Percentiles rank a stretch among this genome's conserved stretches.
phyloP scores from a whole-genome alignment of 2,113 vertebrate species.

The Pelobates fuscus region DNA sequence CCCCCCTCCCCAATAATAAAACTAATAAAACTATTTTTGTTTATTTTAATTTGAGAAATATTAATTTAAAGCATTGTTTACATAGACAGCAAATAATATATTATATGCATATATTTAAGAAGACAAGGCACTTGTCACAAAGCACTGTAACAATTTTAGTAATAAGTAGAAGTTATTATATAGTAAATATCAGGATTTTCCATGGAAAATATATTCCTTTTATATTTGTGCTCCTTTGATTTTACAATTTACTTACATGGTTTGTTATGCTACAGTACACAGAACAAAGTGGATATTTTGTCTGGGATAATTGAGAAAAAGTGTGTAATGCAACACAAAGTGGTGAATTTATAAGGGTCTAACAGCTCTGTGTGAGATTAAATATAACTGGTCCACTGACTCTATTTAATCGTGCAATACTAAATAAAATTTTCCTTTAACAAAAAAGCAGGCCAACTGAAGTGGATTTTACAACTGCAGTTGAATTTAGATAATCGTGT shows the following conservation, averaged over 20 bases:
- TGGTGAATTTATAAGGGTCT: conserved; percentile 31
- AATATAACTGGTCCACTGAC: conserved; percentile 47
- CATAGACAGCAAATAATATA: conserved; percentile 25
- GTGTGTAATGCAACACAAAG: conserved; percentile 40
- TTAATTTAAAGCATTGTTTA: no score
- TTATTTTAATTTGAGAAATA: no score
- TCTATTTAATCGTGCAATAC: conserved; percentile 42
- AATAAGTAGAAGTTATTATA: conserved; percentile 18
- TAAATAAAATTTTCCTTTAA: conserved; percentile 36
- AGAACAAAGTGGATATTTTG: conserved; percentile 43
- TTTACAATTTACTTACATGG: conserved; percentile 18
- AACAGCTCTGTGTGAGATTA: conserved; percentile 42
- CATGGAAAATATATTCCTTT: conserved; percentile 1
- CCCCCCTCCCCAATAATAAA: no score
- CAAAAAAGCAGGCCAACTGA: conserved; percentile 43
- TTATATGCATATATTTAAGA: background rate
- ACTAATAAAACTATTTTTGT: no score
- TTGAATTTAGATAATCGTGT: background rate
- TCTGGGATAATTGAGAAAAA: conserved; percentile 40
- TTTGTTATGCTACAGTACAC: conserved; percentile 48
- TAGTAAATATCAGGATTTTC: background rate
- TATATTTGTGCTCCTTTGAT: conserved; percentile 27
- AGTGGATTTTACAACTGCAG: conserved; percentile 20
- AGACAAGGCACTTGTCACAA: background rate
- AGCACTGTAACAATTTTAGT: conserved; percentile 13